These are phyloP conservation scores for Fragum sueziense DNA, from an alignment of 2,888 invertebrate genomes.

Conservation along the genomic window DNA sequence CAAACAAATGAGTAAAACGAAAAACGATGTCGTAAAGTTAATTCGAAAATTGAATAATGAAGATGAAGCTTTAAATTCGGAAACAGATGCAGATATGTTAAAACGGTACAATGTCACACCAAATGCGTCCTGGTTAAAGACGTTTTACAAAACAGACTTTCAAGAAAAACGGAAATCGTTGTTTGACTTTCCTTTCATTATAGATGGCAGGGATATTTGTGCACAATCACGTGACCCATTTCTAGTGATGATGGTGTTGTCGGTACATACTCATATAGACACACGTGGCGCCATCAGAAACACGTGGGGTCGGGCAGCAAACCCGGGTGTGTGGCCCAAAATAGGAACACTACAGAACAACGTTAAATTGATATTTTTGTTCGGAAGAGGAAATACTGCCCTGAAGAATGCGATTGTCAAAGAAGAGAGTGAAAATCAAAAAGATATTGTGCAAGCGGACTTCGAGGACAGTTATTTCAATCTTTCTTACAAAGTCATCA, in stretches of 20 bases:
- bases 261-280: constrained; percentile 61
- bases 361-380: constrained; percentile 59
- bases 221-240: constrained; percentile 32
- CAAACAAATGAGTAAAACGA: no score
- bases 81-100: background rate
- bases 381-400: constrained; percentile 49
- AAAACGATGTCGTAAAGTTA: no score
- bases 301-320: constrained; percentile 68
- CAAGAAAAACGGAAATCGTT: background rate
- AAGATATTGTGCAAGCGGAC: constrained; percentile 64
- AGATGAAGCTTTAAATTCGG: background rate
- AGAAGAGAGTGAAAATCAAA: constrained; percentile 51
- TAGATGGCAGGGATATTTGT: constrained; percentile 9
- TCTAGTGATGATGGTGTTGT: constrained; percentile 64
- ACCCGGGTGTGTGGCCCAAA: constrained; percentile 60
- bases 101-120: constrained; percentile 3
- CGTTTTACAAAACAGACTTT: background rate
- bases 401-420: constrained; percentile 39
- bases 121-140: background rate
- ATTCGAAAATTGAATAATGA: background rate
- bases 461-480: constrained; percentile 63
- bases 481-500: constrained; percentile 59
- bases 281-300: constrained; percentile 64
- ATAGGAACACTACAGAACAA: constrained; percentile 27
- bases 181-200: constrained; percentile 17